A percentile compares a stretch with the other conserved stretches of the same genome.
These are phyloP conservation scores for Diorhabda sublineata DNA, from an alignment of 1,140 invertebrate genomes.

Conservation along the genomic window DNA sequence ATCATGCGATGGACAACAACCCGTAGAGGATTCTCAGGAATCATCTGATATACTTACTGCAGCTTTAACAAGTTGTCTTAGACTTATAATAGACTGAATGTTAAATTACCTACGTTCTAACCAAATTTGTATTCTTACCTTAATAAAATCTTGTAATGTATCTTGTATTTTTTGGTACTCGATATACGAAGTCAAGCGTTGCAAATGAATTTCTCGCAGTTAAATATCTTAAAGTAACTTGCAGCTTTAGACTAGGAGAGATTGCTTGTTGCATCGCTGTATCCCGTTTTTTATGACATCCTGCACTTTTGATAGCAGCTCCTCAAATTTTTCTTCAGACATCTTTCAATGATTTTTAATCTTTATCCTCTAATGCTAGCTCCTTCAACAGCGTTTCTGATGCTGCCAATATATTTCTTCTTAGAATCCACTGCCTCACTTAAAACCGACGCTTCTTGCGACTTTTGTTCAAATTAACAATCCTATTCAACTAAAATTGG, in stretches of 20 bases:
- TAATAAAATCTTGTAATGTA: constrained; percentile 32
- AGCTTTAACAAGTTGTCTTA: constrained; percentile 27
- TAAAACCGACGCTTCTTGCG: no score
- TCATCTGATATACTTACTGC: constrained; percentile 23
- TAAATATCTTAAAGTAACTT: constrained; percentile 1
- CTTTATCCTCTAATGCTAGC: no score
- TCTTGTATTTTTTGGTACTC: constrained; percentile 32
- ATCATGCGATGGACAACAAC: constrained; percentile 26
- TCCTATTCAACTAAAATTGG: no score
- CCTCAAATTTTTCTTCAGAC: constrained; percentile 31
- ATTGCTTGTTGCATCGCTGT: constrained; percentile 6
- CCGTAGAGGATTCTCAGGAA: constrained; percentile 23
- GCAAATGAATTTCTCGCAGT: background rate
- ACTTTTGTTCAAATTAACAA: no score
- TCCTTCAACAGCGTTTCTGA: constrained; percentile 5
- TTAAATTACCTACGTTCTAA: constrained; percentile 15
- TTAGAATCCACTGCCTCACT: no score
- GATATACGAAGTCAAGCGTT: constrained; percentile 22
- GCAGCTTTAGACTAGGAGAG: background rate
- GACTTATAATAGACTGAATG: constrained; percentile 12
- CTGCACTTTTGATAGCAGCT: constrained; percentile 29
- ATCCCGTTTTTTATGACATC: constrained; percentile 13
- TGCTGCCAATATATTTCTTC: background rate
- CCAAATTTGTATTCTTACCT: constrained; percentile 28
- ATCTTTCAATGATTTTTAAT: no score